Conservation (phyloP, 2,888 invertebrate species). For the Ochropleura leucogaster region DNA sequence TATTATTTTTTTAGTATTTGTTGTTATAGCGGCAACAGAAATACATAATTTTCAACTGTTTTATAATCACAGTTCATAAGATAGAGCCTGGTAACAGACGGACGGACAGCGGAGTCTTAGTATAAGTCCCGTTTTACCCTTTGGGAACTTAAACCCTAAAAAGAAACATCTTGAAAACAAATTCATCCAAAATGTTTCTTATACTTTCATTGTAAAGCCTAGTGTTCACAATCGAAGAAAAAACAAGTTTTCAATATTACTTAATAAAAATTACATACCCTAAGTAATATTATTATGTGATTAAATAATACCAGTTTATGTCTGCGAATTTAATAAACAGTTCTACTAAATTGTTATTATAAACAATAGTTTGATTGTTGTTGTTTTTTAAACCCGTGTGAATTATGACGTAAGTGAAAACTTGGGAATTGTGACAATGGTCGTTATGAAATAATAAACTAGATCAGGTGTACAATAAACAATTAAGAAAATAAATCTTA, state of each 20-base stretch:
- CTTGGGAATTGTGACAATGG: constrained; percentile 35
- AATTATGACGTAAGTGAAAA: constrained; percentile 43
- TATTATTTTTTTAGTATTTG: too few relatives aligned
- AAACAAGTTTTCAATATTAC: constrained; percentile 24
- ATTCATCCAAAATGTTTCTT: constrained; percentile 38
- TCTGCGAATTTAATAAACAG: constrained; percentile 28
- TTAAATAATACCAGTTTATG: constrained; percentile 21
- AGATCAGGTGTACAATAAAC: neutral
- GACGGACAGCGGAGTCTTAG: too few relatives aligned
- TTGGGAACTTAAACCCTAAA: constrained; percentile 3
- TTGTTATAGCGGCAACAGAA: too few relatives aligned
- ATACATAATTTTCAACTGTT: too few relatives aligned
- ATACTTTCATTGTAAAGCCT: constrained; percentile 48
- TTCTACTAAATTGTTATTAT: neutral
- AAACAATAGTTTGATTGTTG: constrained; percentile 25
- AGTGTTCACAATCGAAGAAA: constrained; percentile 17
- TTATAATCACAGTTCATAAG: too few relatives aligned
- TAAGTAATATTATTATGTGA: neutral
- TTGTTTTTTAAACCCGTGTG: constrained; percentile 37
- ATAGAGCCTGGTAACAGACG: too few relatives aligned
- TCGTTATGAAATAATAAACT: neutral
- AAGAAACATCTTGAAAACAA: constrained; percentile 26
- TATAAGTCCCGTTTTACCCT: too few relatives aligned
- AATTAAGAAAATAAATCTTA: neutral
- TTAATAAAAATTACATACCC: constrained; percentile 19